phyloP scores from a whole-genome alignment of 2,888 invertebrate genomes.

The Nemotelus pantherinus region DNA sequence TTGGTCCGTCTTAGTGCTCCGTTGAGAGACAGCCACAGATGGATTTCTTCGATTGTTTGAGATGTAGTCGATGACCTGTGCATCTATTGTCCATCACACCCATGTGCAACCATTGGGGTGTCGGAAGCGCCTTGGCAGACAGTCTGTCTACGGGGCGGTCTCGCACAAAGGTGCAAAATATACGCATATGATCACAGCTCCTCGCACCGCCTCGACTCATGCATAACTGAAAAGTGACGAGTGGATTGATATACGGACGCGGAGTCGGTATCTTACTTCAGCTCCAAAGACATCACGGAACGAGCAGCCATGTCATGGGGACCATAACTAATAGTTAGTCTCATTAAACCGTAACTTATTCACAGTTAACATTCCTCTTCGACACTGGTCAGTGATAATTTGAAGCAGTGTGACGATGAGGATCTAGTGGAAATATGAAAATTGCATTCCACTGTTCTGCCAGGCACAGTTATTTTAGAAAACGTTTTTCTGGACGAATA shows the following conservation, averaged over 20 bases:
- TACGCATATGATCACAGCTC: neutral
- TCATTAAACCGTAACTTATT: slow-evolving; percentile 18
- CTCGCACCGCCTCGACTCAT: slow-evolving; percentile 7
- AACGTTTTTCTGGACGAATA: too few species aligned
- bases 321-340: neutral
- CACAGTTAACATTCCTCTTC: neutral
- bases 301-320: neutral
- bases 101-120: neutral
- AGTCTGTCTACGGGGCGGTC: slow-evolving; percentile 34
- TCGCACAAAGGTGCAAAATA: slow-evolving; percentile 21
- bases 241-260: slow-evolving; percentile 25
- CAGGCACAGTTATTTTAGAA: too few species aligned
- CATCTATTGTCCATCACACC: neutral
- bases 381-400: neutral
- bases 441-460: too few species aligned
- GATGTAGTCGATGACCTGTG: slow-evolving; percentile 3
- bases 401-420: too few species aligned
- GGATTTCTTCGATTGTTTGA: slow-evolving; percentile 14
- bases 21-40: slow-evolving; percentile 7
- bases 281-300: neutral
- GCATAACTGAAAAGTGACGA: slow-evolving; percentile 6
- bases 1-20: slow-evolving; percentile 33
- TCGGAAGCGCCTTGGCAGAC: slow-evolving; percentile 37
- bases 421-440: too few species aligned
- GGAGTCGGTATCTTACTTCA: slow-evolving; percentile 5